A percentile compares a stretch with the other conserved stretches of the same genome.
phyloP scores from a whole-genome alignment of 2,888 invertebrate species.

The Cantharis flavilabris region DNA sequence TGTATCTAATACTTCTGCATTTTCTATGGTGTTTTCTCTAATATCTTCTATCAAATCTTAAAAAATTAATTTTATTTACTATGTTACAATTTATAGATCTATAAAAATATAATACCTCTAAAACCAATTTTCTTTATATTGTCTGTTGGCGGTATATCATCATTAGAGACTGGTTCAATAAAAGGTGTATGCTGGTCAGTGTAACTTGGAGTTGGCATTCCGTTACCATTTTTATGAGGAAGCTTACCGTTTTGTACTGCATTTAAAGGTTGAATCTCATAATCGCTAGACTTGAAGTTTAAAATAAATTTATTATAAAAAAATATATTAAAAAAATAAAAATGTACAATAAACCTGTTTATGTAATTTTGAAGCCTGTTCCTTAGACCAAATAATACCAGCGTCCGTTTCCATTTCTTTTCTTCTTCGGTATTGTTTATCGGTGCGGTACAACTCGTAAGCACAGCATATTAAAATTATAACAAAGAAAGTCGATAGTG shows the following conservation, averaged over 20 bases:
- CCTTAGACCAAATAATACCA: constrained; percentile 73
- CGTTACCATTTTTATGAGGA: constrained; percentile 42
- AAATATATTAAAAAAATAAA: neutral
- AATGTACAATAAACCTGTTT: constrained; percentile 19
- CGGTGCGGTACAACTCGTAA: constrained; percentile 77
- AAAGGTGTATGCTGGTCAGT: constrained; percentile 2
- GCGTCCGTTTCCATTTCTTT: constrained; percentile 79
- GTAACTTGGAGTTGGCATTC: constrained; percentile 31
- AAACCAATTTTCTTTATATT: constrained; percentile 60
- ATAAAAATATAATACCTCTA: constrained; percentile 56
- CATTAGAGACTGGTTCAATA: constrained; percentile 45
- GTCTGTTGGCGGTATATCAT: constrained; percentile 39
- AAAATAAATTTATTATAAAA: neutral
- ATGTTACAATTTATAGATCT: neutral
- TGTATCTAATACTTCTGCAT: constrained; percentile 49
- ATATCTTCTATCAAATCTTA: neutral
- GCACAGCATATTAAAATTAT: constrained; percentile 68
- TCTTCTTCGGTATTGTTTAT: constrained; percentile 72
- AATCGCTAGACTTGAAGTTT: constrained; percentile 19
- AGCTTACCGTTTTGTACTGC: constrained; percentile 50
- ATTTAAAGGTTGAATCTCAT: constrained; percentile 19
- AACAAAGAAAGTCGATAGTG: constrained; percentile 75
- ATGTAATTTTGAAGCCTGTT: constrained; percentile 66
- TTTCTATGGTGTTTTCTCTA: constrained; percentile 54
- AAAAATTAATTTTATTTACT: neutral